Evolutionary conservation across 2,888 invertebrate genomes (phyloP), one percentile per base, ranked within the genome.

Genomic region (Mongoloraphidia duomilia): DNA sequence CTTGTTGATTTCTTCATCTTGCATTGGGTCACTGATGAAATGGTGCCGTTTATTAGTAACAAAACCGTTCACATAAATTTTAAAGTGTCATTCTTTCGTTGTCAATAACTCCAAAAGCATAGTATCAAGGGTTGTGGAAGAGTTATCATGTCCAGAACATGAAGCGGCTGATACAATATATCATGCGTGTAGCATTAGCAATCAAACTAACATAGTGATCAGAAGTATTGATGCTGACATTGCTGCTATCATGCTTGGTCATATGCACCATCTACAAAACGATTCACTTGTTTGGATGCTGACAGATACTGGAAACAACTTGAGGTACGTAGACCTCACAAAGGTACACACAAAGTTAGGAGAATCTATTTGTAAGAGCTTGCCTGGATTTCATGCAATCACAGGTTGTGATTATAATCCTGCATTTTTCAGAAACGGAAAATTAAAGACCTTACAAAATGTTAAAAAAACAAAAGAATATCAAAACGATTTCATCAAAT

Each of bases 21-120:
- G 39, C 54, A 56, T 46, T 61, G 59, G 59, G 54, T 56, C 44
- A 47, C 52, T 50, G 55, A 56, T 52, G 55, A 60, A 54, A 56
- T 58, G 57, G 52, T 52, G 46, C 54, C 57, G 26, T 57, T 59
- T 46, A 54, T 59, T 54, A 56, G 50, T 12, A 57, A 58, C 43
- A 55, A 53, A 52, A 42, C 34, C 9, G 54, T 59, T 47, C 41
- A 37, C 34, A 51, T 58, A 2, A 54, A 44, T 36, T 41, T 48
- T 41, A 48, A 13, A 43, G 14, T 56, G 52, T 52, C 51, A 56
- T 58, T 49, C 58, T 54, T 56, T 61, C 59, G 33, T 56, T 58
- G 54, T 41, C 56, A 46, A 41, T 35, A 41, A 53, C 53, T 12
- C 41, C 9, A 45, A 12, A 34, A 14, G 41, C 40, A 43, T 46